Base-by-base conservation (phyloP, 2,797 vertebrate genomes). In the Acanthopagrus latus region DNA sequence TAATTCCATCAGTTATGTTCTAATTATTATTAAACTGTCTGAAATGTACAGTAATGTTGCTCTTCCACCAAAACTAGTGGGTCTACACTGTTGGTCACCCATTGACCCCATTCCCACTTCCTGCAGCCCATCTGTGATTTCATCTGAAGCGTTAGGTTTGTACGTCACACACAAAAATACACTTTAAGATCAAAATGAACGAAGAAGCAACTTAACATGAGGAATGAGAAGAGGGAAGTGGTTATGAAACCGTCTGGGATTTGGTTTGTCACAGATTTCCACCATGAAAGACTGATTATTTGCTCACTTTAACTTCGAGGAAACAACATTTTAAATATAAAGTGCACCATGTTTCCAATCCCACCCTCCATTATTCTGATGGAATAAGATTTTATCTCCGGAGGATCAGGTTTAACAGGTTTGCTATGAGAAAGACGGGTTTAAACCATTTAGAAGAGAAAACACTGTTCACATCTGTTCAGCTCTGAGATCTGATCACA, bases 221-320 rank as follows among this genome's bases (percentile, higher is more conserved):
- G n/a, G 54, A 65, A 64, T 7, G 27, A 18, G 38, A 9, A 64
- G 50, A 64, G 13, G 27, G 7, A 14, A 55, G 2, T 71, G 47
- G 7, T 14, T 9, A 21, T n/a, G 4, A 60, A 64, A 29, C 3
- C 7, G 3, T 67, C 16, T 0, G 44, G 3, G 51, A 72, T 54
- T 62, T 27, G 17, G 21, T 16, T 62, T 17, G 52, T 60, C 52
- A 41, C 56, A 13, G 6, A 29, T 20, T 2, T 23, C 3, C 10
- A 10, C 14, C 16, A 25, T 71, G 52, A 48, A 66, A 51, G 9
- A 23, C 7, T 11, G 23, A 12, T 18, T 54, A 59, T 29, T 43
- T 58, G 18, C 46, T 43, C 52, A 25, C 54, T 66, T 74, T 43
- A 58, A 74, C 54, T 58, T 27, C 13, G 43, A 74, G 12, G n/a